Evolutionary conservation across 2,113 vertebrate species (phyloP), one percentile per base, ranked within the genome.

Genomic region (Ailuropoda melanoleuca): DNA sequence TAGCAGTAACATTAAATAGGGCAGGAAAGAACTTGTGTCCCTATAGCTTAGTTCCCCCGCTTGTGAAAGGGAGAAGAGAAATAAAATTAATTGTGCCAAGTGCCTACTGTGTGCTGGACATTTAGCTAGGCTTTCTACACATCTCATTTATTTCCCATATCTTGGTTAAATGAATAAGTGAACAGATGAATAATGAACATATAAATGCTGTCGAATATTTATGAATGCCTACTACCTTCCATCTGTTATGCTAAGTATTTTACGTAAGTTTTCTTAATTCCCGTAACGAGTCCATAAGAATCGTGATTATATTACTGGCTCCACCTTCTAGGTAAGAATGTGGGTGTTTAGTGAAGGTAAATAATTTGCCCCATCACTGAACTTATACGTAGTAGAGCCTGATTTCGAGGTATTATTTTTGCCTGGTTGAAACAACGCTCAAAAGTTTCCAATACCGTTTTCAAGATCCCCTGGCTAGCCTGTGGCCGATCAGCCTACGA

Each of bases 21-120:
- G 3, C 0, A 4, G 21, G 39, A 2, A 2, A 19, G 26, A 13
- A 31, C 17, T 62, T 2, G 21, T 0, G 5, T 14, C 43, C 12
- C 48, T 3, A 29, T 26, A 2, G 19, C 74, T 80, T 21, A 18
- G n/a, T 58, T 19, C 60, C 23, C 15, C 39, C 17, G 4, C 23
- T 9, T 81, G 39, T 9, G 84, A 81, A 80, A 58, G 70, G 53
- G 58, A 87, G 66, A 72, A 1, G 43, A 60, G 46, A 66, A 55
- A 48, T 39, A 19, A 46, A 50, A 83, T n/a, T 23, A 56, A 74
- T 46, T 24, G 53, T 21, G 29, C n/a, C 12, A 17, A 29, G 53
- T 6, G 56, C 72, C 82, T 80, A n/a, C 70, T 6, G 14, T 17
- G 64, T n/a, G 15, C 3, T 23, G 1, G 26, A 37, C 26, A 24